Conservation (phyloP, 1,140 invertebrate genomes). For the Plectus sambesii region DNA sequence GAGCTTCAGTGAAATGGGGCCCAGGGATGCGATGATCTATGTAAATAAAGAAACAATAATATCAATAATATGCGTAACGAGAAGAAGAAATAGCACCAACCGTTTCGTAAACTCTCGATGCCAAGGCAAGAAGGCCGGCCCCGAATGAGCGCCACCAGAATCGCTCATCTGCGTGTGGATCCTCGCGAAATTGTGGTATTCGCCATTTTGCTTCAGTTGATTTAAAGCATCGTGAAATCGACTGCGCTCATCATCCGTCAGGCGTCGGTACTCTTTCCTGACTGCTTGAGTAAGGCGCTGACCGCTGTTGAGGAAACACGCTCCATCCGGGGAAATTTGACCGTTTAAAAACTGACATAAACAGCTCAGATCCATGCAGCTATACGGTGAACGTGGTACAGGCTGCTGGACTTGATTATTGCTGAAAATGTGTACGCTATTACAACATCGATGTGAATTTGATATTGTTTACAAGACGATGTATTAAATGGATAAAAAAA, state of each 20-base stretch:
- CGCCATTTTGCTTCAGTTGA: constrained; percentile 35
- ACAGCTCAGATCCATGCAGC: constrained; percentile 25
- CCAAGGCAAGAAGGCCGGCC: constrained; percentile 28
- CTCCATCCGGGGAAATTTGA: constrained; percentile 28
- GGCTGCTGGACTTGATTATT: too few relatives aligned
- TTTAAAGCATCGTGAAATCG: constrained; percentile 41
- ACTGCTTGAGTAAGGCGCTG: constrained; percentile 19
- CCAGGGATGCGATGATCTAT: too few relatives aligned
- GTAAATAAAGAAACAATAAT: too few relatives aligned
- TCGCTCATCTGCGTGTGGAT: constrained; percentile 18
- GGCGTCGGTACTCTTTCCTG: constrained; percentile 44
- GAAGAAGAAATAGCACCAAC: too few relatives aligned
- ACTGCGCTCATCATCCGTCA: constrained; percentile 38
- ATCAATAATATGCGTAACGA: too few relatives aligned
- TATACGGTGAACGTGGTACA: constrained; percentile 21
- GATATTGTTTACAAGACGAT: too few relatives aligned
- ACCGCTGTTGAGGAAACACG: constrained; percentile 23
- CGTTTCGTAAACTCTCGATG: constrained; percentile 24
- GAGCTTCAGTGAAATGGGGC: neutral
- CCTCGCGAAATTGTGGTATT: constrained; percentile 27
- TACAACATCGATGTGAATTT: too few relatives aligned
- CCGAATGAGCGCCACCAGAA: constrained; percentile 26
- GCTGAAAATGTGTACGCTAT: too few relatives aligned
- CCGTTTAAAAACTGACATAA: constrained; percentile 24
- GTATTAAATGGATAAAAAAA: too few relatives aligned